phyloP scores from a whole-genome alignment of 2,113 vertebrate genomes.

The Psephotus haematonotus region DNA sequence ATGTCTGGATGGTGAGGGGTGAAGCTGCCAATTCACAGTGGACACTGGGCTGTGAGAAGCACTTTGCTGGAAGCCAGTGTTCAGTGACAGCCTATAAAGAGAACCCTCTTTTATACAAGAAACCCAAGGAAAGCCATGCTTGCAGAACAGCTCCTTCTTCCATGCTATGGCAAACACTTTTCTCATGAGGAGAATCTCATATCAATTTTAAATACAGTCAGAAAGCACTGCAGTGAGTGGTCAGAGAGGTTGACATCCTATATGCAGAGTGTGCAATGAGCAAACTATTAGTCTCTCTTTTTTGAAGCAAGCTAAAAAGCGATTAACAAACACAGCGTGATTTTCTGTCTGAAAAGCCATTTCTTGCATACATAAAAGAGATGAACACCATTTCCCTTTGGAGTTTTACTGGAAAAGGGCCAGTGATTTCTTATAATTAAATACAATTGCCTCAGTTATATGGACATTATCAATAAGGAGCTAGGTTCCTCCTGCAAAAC shows the following conservation, averaged over 20 bases:
- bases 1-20: background rate
- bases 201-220: background rate
- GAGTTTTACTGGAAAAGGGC: background rate
- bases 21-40: background rate
- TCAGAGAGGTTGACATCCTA: background rate
- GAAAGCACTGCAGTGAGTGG: background rate
- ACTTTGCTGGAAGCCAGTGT: background rate
- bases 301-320: background rate
- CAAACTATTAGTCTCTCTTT: background rate
- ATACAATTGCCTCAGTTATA: background rate
- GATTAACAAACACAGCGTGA: background rate
- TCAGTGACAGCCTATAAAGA: background rate
- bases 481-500: background rate
- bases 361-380: background rate
- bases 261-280: background rate
- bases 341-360: background rate
- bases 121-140: background rate
- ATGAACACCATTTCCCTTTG: background rate
- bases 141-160: background rate
- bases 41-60: background rate
- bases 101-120: background rate
- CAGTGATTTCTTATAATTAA: constrained; percentile 25
- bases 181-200: background rate
- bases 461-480: constrained; percentile 3
- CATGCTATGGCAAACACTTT: background rate